Percentiles rank a stretch among this genome's conserved stretches.
These are phyloP conservation scores for Myotis daubentonii DNA, from an alignment of 2,797 vertebrate species.

Conservation along the genomic window DNA sequence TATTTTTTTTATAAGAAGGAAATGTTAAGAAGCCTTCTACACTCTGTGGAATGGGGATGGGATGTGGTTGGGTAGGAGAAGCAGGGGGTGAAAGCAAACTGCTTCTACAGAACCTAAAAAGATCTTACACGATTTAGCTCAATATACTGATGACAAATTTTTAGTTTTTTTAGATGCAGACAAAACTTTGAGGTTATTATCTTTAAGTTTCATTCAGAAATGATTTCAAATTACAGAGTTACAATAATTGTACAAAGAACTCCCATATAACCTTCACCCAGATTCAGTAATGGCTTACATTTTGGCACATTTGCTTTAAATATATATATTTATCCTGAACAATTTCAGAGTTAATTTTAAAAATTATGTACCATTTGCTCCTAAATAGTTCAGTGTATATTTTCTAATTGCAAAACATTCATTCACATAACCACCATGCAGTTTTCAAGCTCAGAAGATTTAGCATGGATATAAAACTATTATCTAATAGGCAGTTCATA, in stretches of 20 bases:
- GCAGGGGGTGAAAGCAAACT: not conserved
- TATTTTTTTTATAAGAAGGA: not conserved
- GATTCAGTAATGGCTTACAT: not conserved
- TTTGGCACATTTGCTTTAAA: not conserved
- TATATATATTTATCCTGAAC: not conserved
- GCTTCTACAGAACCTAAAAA: not conserved
- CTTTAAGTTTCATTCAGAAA: slow-evolving; percentile 52
- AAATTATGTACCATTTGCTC: not conserved
- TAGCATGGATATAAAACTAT: not conserved
- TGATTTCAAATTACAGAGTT: slow-evolving; percentile 22
- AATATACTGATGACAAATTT: not conserved
- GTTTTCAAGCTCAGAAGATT: slow-evolving; percentile 3
- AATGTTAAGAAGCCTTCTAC: not conserved
- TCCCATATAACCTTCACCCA: not conserved
- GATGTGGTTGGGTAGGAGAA: not conserved
- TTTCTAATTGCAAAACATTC: not conserved
- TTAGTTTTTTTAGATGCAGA: slow-evolving; percentile 17
- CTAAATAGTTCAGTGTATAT: not conserved
- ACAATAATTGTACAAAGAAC: not conserved
- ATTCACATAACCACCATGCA: not conserved
- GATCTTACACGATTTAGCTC: not conserved
- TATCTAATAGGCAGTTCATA: not conserved
- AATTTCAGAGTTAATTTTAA: not conserved
- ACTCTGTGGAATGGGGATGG: not conserved
- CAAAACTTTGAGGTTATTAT: not conserved